phyloP scores from a whole-genome alignment of 1,140 invertebrate species.

The Sweltsa coloradensis region DNA sequence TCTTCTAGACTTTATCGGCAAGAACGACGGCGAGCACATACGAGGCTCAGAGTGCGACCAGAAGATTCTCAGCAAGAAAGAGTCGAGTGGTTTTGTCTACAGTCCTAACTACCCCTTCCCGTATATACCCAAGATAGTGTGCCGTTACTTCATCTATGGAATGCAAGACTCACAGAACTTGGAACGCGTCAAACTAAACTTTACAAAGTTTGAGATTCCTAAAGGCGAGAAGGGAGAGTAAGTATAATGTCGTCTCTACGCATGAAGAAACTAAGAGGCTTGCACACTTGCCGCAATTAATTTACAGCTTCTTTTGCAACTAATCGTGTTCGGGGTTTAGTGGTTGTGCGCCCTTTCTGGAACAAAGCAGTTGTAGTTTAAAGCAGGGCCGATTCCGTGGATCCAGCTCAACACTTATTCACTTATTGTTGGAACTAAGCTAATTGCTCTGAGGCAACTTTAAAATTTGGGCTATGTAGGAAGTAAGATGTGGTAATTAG shows the following conservation, averaged over 20 bases:
- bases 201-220: conserved; percentile 81
- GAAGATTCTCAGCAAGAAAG: conserved; percentile 86
- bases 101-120: conserved; percentile 92
- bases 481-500: no score
- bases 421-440: no score
- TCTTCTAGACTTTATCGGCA: conserved; percentile 79
- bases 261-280: no score
- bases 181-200: conserved; percentile 80
- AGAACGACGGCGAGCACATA: conserved; percentile 83
- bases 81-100: conserved; percentile 79
- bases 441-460: no score
- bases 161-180: conserved; percentile 91
- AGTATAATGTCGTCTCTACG: conserved; percentile 28
- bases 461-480: no score
- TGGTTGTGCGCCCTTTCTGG: no score
- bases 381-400: no score
- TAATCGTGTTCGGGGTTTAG: no score
- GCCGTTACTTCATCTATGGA: conserved; percentile 95
- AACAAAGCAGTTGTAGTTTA: no score
- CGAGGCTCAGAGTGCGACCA: conserved; percentile 94
- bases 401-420: no score
- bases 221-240: conserved; percentile 58
- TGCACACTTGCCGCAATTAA: no score
- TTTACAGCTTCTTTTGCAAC: no score
- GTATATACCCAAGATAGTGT: conserved; percentile 88